Base-by-base conservation (phyloP, 2,113 vertebrate genomes). In the Ictalurus furcatus region DNA sequence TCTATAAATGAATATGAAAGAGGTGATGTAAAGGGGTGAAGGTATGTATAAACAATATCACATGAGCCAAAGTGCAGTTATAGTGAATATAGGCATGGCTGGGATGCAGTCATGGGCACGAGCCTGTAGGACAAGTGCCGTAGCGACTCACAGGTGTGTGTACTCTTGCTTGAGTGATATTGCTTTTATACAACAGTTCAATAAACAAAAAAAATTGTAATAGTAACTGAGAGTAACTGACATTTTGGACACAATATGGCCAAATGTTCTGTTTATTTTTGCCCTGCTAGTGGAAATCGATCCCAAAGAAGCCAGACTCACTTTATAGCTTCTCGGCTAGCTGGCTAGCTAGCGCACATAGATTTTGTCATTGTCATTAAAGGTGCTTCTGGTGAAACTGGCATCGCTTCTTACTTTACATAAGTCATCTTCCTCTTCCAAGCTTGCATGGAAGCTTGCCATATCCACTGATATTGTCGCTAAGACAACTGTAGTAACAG, bases 1-100 rank as follows among this genome's bases (percentile, higher is more conserved):
- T 96, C 98, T 96, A 81, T 58, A 48, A 87, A 54, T 34, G 73
- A 73, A 61, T 2, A 82, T 59, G 12, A 61, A 61, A 59, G 9
- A 40, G 17, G 11, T n/a, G n/a, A 54, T 59, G 19, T 23, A 23
- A 37, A 61, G 81, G 40, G 19, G 58, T 61, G 30, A 12, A 61
- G 5, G 8, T 28, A 54, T 21, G 28, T 34, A 12, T 82, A 28
- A 80, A 80, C 34, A 74, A 54, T 54, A 48, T 17, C 1, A 25
- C 37, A 48, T 4, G 13, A 48, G 13, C 14, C 67, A 85, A 14
- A 85, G 14, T 85, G 28, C 12, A 4, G 44, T n/a, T 54, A 54
- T 52, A 79, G 3, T n/a, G 16, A 56, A 82, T 82, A 56, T 82
- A 82, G 7, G 76, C 76, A 79, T 1, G 23, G 48, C 25, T 7